Conservation (phyloP, 2,888 invertebrate genomes). For the Eupithecia insigniata region DNA sequence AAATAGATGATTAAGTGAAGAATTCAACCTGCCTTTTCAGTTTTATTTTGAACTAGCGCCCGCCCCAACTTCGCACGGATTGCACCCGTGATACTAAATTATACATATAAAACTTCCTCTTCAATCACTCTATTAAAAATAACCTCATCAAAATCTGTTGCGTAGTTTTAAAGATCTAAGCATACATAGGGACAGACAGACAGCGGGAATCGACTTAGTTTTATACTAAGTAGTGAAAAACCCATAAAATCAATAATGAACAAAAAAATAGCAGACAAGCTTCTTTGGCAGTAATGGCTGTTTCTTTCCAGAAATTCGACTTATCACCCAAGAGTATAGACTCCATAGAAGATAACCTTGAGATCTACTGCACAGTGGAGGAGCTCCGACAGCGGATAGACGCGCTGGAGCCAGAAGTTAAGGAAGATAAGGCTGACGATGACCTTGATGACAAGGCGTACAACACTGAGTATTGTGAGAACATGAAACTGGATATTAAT, state of each 20-base stretch:
- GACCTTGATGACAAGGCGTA: constrained; percentile 55
- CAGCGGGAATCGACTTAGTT: too few relatives aligned
- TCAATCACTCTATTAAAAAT: too few relatives aligned
- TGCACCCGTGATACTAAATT: too few relatives aligned
- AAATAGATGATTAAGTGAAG: background rate
- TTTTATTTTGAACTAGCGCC: too few relatives aligned
- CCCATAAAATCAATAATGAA: background rate
- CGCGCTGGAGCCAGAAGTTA: constrained; percentile 73
- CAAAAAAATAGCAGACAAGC: background rate
- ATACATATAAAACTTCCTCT: too few relatives aligned
- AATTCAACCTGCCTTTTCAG: too few relatives aligned
- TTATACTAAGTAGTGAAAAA: too few relatives aligned
- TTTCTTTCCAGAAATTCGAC: constrained; percentile 70
- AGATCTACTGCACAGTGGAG: constrained; percentile 88
- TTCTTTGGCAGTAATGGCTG: background rate
- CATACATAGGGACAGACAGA: too few relatives aligned
- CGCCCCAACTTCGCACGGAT: too few relatives aligned
- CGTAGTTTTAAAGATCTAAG: too few relatives aligned
- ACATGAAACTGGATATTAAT: constrained; percentile 67
- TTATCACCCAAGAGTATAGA: constrained; percentile 78
- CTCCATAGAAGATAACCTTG: constrained; percentile 83
- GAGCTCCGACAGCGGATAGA: constrained; percentile 85
- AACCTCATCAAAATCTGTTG: too few relatives aligned
- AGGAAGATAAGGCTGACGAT: constrained; percentile 58
- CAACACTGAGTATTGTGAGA: constrained; percentile 60